These are phyloP conservation scores for Aegithalos caudatus DNA, from an alignment of 2,113 vertebrate genomes.

Conservation along the genomic window DNA sequence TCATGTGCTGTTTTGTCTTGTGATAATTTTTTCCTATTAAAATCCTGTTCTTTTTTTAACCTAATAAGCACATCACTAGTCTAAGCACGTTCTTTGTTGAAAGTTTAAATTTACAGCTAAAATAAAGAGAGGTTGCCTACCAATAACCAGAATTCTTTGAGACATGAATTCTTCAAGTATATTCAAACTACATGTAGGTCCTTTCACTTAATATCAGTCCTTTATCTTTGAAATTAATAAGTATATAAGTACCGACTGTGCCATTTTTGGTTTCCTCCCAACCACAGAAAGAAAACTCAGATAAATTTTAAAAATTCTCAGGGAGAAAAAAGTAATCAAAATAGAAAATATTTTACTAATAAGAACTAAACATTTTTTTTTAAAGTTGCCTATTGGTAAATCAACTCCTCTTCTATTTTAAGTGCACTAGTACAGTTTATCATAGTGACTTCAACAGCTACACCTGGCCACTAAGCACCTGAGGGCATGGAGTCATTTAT, in stretches of 20 bases:
- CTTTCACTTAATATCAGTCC: neutral
- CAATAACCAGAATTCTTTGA: neutral
- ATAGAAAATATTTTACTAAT: neutral
- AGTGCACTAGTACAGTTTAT: neutral
- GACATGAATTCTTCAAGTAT: neutral
- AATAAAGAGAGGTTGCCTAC: neutral
- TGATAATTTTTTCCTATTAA: constrained; percentile 41
- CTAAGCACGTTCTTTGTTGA: neutral
- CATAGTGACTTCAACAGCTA: neutral
- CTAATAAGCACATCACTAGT: constrained; percentile 6
- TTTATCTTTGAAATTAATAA: neutral
- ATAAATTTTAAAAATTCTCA: neutral
- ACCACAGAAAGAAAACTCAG: neutral
- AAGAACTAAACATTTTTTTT: neutral
- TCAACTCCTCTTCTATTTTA: neutral
- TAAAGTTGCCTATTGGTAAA: neutral
- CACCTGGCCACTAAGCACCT: neutral
- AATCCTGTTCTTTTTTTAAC: constrained; percentile 40
- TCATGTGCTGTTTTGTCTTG: neutral
- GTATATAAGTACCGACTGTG: neutral
- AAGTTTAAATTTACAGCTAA: constrained; percentile 2
- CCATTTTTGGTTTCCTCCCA: neutral
- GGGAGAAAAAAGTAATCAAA: neutral
- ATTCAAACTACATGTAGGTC: neutral
- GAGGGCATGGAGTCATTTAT: neutral